A percentile compares a stretch with the other conserved stretches of the same genome.
phyloP scores from a whole-genome alignment of 1,140 invertebrate genomes.

The Tetranychus cinnabarinus region DNA sequence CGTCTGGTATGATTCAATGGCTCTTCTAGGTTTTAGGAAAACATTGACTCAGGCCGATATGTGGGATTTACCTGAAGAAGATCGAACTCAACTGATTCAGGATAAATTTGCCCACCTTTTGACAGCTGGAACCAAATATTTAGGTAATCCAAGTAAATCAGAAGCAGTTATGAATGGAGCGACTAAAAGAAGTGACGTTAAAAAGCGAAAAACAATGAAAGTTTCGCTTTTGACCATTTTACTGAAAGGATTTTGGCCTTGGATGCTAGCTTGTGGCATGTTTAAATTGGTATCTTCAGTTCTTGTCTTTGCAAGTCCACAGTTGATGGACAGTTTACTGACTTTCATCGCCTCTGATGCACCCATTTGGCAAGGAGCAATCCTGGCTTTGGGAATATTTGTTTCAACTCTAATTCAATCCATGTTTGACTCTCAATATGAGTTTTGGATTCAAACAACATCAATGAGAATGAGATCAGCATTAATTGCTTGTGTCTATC shows the following conservation, averaged over 20 bases:
- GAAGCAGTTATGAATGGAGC: background rate
- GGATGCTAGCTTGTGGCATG: background rate
- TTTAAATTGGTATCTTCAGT: background rate
- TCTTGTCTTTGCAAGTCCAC: background rate
- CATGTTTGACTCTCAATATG: background rate
- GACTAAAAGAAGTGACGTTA: background rate
- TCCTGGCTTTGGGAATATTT: background rate
- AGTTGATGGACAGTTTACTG: background rate
- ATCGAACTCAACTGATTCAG: slow-evolving; percentile 33
- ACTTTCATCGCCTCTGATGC: background rate
- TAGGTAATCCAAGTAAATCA: slow-evolving; percentile 39
- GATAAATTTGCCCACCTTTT: background rate
- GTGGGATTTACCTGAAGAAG: slow-evolving; percentile 23
- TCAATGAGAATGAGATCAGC: slow-evolving; percentile 17
- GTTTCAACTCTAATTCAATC: background rate
- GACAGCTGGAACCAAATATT: background rate
- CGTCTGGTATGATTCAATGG: slow-evolving; percentile 56
- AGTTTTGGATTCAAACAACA: background rate
- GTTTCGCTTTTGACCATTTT: slow-evolving; percentile 12
- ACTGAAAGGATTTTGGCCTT: background rate
- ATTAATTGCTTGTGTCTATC: slow-evolving; percentile 20
- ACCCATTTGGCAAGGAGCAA: background rate
- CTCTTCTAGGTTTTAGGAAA: slow-evolving; percentile 2
- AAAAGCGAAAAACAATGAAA: background rate
- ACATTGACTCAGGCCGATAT: slow-evolving; percentile 5